Conservation (phyloP, 2,888 invertebrate species). For the Tachina lurida region DNA sequence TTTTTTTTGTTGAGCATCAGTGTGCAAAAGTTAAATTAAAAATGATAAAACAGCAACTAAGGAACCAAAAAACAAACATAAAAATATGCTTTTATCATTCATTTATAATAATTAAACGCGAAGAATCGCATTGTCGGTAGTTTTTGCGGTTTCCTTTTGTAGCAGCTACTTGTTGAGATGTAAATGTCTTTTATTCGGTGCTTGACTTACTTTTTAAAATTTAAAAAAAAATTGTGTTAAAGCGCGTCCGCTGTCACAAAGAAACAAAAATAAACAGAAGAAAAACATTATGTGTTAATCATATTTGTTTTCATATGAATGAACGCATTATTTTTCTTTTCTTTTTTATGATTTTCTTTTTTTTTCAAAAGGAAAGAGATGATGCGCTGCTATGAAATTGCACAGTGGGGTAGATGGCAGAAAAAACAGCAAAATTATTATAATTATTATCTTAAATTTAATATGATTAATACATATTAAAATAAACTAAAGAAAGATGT, state of each 20-base stretch:
- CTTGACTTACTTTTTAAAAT: slow-evolving; percentile 32
- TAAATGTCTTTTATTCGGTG: not conserved
- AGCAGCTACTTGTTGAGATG: slow-evolving; percentile 20
- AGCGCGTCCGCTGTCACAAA: slow-evolving; percentile 1
- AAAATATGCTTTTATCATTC: slow-evolving; percentile 18
- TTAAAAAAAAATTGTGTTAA: not conserved
- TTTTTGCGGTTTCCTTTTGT: not conserved
- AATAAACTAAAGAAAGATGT: too few relatives aligned
- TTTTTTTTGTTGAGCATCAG: not conserved
- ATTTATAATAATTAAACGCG: slow-evolving; percentile 39
- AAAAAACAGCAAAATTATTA: too few relatives aligned
- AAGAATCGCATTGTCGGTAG: slow-evolving; percentile 42
- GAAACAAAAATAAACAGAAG: not conserved
- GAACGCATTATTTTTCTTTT: not conserved
- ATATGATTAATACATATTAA: too few relatives aligned
- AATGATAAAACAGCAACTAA: not conserved
- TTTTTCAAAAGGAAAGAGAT: not conserved
- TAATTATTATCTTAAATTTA: too few relatives aligned
- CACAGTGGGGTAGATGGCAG: not conserved
- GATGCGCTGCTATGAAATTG: not conserved
- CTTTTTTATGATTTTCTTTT: not conserved
- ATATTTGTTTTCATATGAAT: slow-evolving; percentile 31
- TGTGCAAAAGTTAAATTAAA: slow-evolving; percentile 16
- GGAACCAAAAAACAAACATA: not conserved
- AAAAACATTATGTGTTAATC: slow-evolving; percentile 28